These are phyloP conservation scores for Dryoscopus gambensis DNA, from an alignment of 2,113 vertebrate species.

Conservation along the genomic window DNA sequence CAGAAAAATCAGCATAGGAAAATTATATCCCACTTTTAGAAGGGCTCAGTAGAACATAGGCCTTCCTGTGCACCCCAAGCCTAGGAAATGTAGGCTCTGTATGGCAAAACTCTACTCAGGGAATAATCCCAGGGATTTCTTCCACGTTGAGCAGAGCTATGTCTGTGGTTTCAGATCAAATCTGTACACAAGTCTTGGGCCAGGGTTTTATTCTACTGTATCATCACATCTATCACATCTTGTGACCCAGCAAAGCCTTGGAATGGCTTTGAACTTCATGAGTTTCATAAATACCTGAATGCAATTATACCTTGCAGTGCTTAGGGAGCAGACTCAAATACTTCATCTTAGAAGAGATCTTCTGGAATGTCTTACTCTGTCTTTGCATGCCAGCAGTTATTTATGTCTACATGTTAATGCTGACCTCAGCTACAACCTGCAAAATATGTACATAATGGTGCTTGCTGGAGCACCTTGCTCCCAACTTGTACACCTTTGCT, in stretches of 20 bases:
- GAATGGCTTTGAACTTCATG: constrained; percentile 12
- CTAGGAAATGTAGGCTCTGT: neutral
- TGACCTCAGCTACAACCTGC: neutral
- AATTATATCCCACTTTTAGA: neutral
- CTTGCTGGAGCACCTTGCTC: neutral
- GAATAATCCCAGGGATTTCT: neutral
- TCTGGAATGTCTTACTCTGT: constrained; percentile 1
- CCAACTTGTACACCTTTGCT: neutral
- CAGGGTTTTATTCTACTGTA: neutral
- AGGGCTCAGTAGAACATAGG: neutral
- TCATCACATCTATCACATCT: neutral
- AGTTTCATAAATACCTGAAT: neutral
- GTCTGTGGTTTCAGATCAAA: neutral
- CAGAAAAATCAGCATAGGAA: neutral
- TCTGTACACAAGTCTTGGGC: neutral
- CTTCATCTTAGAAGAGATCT: neutral
- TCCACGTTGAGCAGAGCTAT: neutral
- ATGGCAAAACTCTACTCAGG: neutral
- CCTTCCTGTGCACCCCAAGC: neutral
- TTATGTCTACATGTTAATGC: neutral
- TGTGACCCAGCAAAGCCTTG: neutral
- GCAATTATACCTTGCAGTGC: neutral
- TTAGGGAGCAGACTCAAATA: neutral
- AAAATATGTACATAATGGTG: neutral
- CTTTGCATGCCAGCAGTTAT: neutral